Percentiles rank a stretch among this genome's conserved stretches.
Evolutionary conservation across 2,888 invertebrate genomes (phyloP).

Genomic region (Eupithecia insigniata): DNA sequence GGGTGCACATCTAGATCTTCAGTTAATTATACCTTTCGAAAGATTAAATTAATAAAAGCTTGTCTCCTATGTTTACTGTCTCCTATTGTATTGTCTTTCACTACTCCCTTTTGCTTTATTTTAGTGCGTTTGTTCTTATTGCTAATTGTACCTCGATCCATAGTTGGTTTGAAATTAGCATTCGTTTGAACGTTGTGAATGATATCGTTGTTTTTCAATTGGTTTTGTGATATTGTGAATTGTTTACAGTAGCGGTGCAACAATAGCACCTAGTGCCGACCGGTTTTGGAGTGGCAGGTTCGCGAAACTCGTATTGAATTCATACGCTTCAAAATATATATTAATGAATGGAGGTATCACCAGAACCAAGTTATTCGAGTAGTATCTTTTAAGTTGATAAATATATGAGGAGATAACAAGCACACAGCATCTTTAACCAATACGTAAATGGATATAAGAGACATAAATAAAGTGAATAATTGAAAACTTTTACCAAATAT

Average conservation of each 20-base stretch:
- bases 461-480: constrained; percentile 26
- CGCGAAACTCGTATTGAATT: background rate
- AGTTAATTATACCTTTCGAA: constrained; percentile 52
- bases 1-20: constrained; percentile 9
- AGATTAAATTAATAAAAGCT: constrained; percentile 53
- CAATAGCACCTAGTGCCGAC: constrained; percentile 28
- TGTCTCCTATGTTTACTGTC: constrained; percentile 38
- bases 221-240: constrained; percentile 30
- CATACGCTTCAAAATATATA: background rate
- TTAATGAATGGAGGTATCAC: background rate
- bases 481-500: constrained; percentile 36
- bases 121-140: constrained; percentile 43
- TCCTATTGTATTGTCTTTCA: constrained; percentile 47
- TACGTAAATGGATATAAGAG: background rate
- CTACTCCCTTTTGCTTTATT: constrained; percentile 51
- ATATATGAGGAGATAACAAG: background rate
- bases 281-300: constrained; percentile 21
- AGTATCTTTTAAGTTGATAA: background rate
- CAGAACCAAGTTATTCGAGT: background rate
- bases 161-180: constrained; percentile 44
- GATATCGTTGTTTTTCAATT: constrained; percentile 39
- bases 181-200: constrained; percentile 43
- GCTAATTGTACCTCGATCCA: constrained; percentile 46
- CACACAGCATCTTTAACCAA: background rate
- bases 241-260: constrained; percentile 24